Percentiles rank a stretch among this genome's conserved stretches.
phyloP scores from a whole-genome alignment of 2,888 invertebrate species.

The Drosophila diplacantha region DNA sequence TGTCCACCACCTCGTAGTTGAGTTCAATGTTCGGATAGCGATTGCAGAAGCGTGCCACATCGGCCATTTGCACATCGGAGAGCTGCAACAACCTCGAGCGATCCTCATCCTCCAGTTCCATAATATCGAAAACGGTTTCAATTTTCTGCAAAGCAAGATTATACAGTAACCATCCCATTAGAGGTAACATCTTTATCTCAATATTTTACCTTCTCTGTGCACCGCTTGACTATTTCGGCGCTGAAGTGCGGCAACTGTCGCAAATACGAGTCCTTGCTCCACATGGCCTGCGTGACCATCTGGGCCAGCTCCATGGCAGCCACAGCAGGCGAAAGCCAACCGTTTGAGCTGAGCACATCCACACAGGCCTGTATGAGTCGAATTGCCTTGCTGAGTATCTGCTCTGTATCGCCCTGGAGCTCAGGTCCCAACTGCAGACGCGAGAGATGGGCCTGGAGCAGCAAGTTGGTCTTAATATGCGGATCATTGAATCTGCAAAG shows the following conservation, averaged over 20 bases:
- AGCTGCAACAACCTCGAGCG: conserved; percentile 88
- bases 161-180: background rate
- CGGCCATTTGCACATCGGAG: conserved; percentile 93
- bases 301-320: conserved; percentile 99
- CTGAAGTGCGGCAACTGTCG: conserved; percentile 98
- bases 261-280: conserved; percentile 98
- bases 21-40: conserved; percentile 99
- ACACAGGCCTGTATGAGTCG: conserved; percentile 96
- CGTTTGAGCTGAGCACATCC: conserved; percentile 95
- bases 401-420: conserved; percentile 95
- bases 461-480: conserved; percentile 95
- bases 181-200: rapidly evolving
- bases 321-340: conserved; percentile 98
- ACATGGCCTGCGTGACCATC: conserved; percentile 99
- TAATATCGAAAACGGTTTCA: conserved; percentile 86
- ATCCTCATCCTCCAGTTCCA: conserved; percentile 91
- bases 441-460: conserved; percentile 97
- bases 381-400: conserved; percentile 89
- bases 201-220: conserved; percentile 84
- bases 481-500: conserved; percentile 91
- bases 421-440: conserved; percentile 96
- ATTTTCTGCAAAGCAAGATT: conserved; percentile 78
- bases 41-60: conserved; percentile 99
- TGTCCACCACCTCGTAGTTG: conserved; percentile 91
- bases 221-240: conserved; percentile 91